phyloP scores from a whole-genome alignment of 1,140 invertebrate genomes.

The Zaprionus vittiger region DNA sequence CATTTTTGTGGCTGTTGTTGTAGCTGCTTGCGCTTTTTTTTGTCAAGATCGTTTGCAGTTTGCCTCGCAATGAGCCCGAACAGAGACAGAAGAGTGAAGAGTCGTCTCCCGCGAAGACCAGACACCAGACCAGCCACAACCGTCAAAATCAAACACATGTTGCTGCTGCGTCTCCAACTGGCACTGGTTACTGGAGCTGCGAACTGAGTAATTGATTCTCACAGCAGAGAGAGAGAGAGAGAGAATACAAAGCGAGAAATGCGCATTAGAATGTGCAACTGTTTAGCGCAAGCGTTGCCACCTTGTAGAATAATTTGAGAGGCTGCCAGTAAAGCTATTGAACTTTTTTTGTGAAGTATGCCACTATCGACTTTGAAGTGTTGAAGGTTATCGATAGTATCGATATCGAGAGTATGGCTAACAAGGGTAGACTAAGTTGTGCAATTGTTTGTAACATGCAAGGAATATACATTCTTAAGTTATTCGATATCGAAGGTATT shows the following conservation, averaged over 20 bases:
- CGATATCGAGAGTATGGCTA: too few relatives aligned
- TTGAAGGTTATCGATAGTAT: too few relatives aligned
- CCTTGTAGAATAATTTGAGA: neutral
- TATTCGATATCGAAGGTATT: too few relatives aligned
- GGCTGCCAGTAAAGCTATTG: neutral
- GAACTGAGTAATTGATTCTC: conserved; percentile 17
- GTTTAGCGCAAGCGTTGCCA: too few relatives aligned
- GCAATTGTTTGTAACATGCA: too few relatives aligned
- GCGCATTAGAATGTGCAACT: too few relatives aligned
- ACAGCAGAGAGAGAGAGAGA: conserved; percentile 2
- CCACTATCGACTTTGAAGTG: too few relatives aligned
- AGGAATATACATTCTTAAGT: too few relatives aligned
- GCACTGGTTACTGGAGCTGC: conserved; percentile 24
- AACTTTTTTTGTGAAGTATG: too few relatives aligned
- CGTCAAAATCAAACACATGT: conserved; percentile 55
- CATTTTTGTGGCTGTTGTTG: conserved; percentile 37
- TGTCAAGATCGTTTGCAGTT: conserved; percentile 52
- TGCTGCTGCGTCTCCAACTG: conserved; percentile 13
- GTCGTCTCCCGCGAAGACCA: neutral
- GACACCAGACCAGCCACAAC: neutral
- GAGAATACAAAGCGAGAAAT: neutral
- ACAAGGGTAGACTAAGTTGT: too few relatives aligned
- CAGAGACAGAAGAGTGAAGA: neutral
- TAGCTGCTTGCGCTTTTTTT: conserved; percentile 30
- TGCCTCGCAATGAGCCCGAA: neutral